Percentiles rank a stretch among this genome's conserved stretches.
Conservation (phyloP, 2,797 vertebrate genomes). For the Denticeps clupeoides region DNA sequence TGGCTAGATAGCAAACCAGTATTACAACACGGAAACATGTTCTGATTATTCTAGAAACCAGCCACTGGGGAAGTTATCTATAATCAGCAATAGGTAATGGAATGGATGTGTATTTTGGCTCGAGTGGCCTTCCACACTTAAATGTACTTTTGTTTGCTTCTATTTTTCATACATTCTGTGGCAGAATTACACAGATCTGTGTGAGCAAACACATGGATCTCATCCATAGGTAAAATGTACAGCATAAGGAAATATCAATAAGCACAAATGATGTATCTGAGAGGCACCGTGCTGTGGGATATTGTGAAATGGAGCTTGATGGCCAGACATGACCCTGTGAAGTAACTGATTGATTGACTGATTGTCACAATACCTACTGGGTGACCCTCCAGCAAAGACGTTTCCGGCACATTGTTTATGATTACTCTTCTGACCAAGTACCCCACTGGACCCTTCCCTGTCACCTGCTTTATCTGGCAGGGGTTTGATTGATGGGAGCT, state of each 20-base stretch:
- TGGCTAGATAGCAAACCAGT: background rate
- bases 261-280: background rate
- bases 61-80: background rate
- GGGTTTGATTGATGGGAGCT: background rate
- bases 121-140: background rate
- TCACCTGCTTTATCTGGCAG: background rate
- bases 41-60: background rate
- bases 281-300: background rate
- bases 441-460: slow-evolving; percentile 1
- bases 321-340: background rate
- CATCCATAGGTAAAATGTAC: background rate
- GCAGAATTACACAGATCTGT: background rate
- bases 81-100: background rate
- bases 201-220: background rate
- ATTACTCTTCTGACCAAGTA: background rate
- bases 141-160: background rate
- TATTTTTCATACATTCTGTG: background rate
- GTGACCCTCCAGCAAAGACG: background rate
- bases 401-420: background rate
- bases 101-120: background rate
- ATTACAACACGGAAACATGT: background rate
- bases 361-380: background rate
- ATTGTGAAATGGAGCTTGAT: background rate
- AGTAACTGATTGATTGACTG: slow-evolving; percentile 1
- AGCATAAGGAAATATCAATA: background rate